These are phyloP conservation scores for Ormia ochracea DNA, from an alignment of 2,888 invertebrate species.

Conservation along the genomic window DNA sequence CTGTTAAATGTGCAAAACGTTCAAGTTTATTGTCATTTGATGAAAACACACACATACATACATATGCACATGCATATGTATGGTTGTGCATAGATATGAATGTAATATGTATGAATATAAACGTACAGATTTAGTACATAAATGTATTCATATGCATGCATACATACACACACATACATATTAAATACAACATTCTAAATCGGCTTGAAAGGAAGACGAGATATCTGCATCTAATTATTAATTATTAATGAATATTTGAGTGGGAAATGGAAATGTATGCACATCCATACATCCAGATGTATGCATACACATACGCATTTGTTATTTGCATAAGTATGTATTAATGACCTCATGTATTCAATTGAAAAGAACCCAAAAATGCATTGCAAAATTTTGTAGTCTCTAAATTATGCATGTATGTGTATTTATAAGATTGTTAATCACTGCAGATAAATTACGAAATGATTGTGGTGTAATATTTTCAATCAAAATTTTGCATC, in stretches of 20 bases:
- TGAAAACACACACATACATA: too few relatives aligned
- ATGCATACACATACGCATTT: background rate
- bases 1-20: slow-evolving; percentile 18
- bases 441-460: background rate
- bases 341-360: background rate
- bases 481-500: background rate
- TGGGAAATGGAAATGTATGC: background rate
- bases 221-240: background rate
- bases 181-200: too few relatives aligned
- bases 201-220: background rate
- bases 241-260: background rate
- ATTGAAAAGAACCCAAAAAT: background rate
- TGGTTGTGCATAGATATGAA: too few relatives aligned
- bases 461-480: background rate
- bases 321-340: background rate
- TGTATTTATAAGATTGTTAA: background rate
- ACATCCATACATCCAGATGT: background rate
- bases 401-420: background rate
- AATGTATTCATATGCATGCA: too few relatives aligned
- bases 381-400: background rate
- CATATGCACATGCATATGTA: too few relatives aligned
- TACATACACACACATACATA: too few relatives aligned
- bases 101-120: too few relatives aligned
- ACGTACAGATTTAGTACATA: too few relatives aligned
- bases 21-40: slow-evolving; percentile 50